Percentiles rank a stretch among this genome's conserved stretches.
Evolutionary conservation across 2,797 vertebrate genomes (phyloP).

Genomic region (Eremophila alpestris): DNA sequence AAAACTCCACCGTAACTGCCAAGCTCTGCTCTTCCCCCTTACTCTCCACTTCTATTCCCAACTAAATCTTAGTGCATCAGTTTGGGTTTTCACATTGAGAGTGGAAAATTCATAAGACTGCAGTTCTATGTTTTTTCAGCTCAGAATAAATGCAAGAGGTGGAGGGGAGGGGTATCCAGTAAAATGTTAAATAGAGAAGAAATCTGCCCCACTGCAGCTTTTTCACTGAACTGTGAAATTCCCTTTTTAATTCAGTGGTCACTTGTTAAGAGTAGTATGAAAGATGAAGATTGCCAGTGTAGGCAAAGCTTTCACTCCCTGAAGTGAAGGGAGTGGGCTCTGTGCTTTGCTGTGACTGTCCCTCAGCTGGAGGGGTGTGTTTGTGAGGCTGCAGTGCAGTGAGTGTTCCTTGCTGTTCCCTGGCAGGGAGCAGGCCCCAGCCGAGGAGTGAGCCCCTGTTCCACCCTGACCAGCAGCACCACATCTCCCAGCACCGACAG

Average conservation of each 20-base stretch:
- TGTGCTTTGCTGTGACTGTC: background rate
- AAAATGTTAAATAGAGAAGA: conserved; percentile 14
- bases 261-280: background rate
- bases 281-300: background rate
- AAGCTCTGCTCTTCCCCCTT: background rate
- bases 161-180: background rate
- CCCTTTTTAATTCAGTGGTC: background rate
- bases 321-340: background rate
- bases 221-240: background rate
- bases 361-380: background rate
- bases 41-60: background rate
- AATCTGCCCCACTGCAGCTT: background rate
- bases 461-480: conserved; percentile 95
- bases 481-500: conserved; percentile 93
- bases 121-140: background rate
- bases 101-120: background rate
- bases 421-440: conserved; percentile 84
- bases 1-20: background rate
- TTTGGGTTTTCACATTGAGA: background rate
- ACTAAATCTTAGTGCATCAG: conserved; percentile 26
- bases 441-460: conserved; percentile 93
- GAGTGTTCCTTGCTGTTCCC: conserved; percentile 15
- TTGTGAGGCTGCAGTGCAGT: background rate
- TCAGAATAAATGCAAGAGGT: background rate
- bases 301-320: background rate